A percentile compares a stretch with the other conserved stretches of the same genome.
These are phyloP conservation scores for Cotesia glomerata DNA, from an alignment of 1,140 invertebrate species.

Conservation along the genomic window DNA sequence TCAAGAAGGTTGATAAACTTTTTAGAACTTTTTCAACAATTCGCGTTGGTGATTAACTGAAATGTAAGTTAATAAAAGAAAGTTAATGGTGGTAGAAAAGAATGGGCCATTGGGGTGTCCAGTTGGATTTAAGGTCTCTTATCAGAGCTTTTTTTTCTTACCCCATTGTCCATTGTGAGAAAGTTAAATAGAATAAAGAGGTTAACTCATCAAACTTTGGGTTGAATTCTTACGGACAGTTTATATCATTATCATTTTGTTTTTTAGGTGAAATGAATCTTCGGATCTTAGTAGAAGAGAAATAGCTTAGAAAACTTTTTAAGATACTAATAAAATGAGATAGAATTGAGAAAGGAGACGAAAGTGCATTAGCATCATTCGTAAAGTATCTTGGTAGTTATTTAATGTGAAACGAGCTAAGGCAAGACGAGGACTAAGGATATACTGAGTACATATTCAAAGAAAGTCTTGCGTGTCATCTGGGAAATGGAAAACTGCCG, in stretches of 20 bases:
- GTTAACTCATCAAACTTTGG: too few species aligned
- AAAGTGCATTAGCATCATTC: constrained; percentile 2
- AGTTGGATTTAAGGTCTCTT: background rate
- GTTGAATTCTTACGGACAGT: too few species aligned
- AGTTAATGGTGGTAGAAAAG: background rate
- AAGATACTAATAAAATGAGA: too few species aligned
- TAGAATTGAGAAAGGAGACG: background rate
- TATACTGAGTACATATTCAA: too few species aligned
- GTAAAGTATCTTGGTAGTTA: background rate
- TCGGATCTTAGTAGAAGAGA: too few species aligned
- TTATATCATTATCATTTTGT: too few species aligned
- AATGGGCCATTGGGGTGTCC: background rate
- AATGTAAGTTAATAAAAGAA: background rate
- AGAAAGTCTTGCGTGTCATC: too few species aligned
- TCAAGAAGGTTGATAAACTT: background rate
- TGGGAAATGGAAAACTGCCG: too few species aligned
- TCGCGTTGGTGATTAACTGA: background rate
- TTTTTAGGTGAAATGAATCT: too few species aligned
- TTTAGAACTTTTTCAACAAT: background rate
- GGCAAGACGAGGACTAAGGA: too few species aligned
- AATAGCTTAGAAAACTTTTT: too few species aligned
- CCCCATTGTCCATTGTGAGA: background rate
- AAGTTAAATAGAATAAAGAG: too few species aligned
- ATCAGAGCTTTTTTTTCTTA: background rate
- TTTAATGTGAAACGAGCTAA: background rate